Percentiles rank a stretch among this genome's conserved stretches.
These are phyloP conservation scores for Carollia perspicillata DNA, from an alignment of 2,113 vertebrate species.

Conservation along the genomic window DNA sequence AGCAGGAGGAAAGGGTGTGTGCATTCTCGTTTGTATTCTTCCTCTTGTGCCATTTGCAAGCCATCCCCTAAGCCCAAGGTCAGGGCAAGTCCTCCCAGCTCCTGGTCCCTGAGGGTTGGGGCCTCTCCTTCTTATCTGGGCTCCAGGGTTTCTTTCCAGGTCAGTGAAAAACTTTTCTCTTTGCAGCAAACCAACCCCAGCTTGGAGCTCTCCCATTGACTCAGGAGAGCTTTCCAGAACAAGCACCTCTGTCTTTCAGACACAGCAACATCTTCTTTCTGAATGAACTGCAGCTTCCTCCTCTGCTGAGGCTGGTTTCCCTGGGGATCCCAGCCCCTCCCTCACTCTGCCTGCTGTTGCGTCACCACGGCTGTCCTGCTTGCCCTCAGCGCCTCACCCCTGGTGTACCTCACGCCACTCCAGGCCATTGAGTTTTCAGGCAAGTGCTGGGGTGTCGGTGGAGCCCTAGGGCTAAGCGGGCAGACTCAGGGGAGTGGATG, in stretches of 20 bases:
- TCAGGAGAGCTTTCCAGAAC: not conserved
- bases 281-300: not conserved
- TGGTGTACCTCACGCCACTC: not conserved
- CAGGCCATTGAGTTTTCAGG: not conserved
- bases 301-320: not conserved
- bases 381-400: not conserved
- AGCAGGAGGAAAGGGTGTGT: not conserved
- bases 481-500: not conserved
- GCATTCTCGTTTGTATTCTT: not conserved
- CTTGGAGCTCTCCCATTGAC: not conserved
- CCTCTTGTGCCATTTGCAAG: not conserved
- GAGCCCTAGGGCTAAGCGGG: not conserved
- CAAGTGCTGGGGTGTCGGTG: not conserved
- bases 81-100: not conserved
- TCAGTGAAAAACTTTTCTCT: not conserved
- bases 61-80: not conserved
- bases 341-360: accelerated
- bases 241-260: not conserved
- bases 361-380: not conserved
- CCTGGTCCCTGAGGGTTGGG: not conserved
- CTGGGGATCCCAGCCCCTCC: not conserved
- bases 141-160: not conserved
- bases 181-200: not conserved
- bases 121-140: not conserved
- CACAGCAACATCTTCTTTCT: not conserved